Evolutionary conservation across 2,888 invertebrate genomes (phyloP).

Genomic region (Caenorhabditis sulstoni): DNA sequence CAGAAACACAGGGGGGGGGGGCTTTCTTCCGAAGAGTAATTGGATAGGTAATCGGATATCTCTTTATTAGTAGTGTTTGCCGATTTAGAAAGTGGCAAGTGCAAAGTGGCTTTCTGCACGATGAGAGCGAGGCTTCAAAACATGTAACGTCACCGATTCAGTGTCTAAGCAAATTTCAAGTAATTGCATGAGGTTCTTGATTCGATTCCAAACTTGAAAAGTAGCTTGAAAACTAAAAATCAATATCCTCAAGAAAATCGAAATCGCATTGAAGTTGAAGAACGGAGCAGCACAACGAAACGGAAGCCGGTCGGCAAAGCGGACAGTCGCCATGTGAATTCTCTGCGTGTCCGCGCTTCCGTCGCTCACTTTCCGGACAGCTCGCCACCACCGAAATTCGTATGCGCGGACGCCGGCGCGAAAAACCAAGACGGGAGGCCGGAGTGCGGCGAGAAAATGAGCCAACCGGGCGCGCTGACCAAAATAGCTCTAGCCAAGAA

Average conservation of each 20-base stretch:
- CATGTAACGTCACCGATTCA: too few species aligned
- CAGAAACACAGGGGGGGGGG: constrained; percentile 11
- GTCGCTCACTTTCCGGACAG: constrained; percentile 50
- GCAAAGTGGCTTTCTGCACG: constrained; percentile 24
- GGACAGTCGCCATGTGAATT: constrained; percentile 22
- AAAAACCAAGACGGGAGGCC: constrained; percentile 39
- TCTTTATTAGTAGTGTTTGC: constrained; percentile 55
- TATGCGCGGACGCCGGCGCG: not conserved
- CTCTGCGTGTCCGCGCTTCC: constrained; percentile 44
- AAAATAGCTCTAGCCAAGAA: constrained; percentile 39
- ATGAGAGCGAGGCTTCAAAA: not conserved
- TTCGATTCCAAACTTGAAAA: too few species aligned
- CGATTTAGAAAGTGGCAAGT: constrained; percentile 39
- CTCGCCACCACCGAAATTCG: constrained; percentile 2
- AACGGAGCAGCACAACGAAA: constrained; percentile 33
- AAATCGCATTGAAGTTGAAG: constrained; percentile 7
- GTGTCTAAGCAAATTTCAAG: too few species aligned
- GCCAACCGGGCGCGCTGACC: constrained; percentile 22
- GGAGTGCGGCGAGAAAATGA: constrained; percentile 20
- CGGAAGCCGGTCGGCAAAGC: constrained; percentile 47
- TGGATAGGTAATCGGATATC: constrained; percentile 62
- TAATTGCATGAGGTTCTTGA: too few species aligned
- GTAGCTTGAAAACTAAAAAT: not conserved
- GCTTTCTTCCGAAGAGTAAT: constrained; percentile 52
- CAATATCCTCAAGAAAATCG: not conserved